Evolutionary conservation across 2,888 invertebrate species (phyloP), one percentile per base, ranked within the genome.

Genomic region (Microctonus brassicae): DNA sequence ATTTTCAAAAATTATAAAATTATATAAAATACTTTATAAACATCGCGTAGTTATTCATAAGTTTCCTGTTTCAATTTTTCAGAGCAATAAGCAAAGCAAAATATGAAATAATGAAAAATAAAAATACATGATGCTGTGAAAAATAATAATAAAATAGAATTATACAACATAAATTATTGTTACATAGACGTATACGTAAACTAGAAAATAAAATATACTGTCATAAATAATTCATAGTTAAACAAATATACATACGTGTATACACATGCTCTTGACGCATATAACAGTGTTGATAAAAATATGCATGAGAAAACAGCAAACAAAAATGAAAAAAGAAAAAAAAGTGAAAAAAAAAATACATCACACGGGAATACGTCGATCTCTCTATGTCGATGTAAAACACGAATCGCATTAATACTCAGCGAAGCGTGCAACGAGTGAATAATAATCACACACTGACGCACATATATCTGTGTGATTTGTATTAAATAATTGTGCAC

Each of bases 391-490:
- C 26, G 36, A 69, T 55, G 62, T 39, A 62, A 55, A 69, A 69
- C 69, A 69, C 62, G 69, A 68, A 63, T 73, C 58, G 63, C 73
- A 69, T 73, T 73, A 73, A 70, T 73, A 71, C 55, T 52, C 71
- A 42, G 53, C 39, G 69, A 62, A 69, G 73, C 66, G 69, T 65
- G 70, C 69, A 75, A 60, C 63, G 66, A 66, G 65, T 70, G 61
- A 29, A 58, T 62, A 47, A 24, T 57, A 53, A 34, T 26, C 67
- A 61, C 60, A 47, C 17, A 47, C 5, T 22, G 17, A 26, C 55
- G 36, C 33, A 55, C 57, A 55, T 26, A 55, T 26, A 33, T 36
- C 36, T 7, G 17, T 52, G 55, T 29, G 53, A 65, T 60, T 36
- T 20, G 68, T 42, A 55, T 65, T 65, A 39, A 60, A 65, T 70